Evolutionary conservation across 2,797 vertebrate species (phyloP).

Genomic region (Apodemus agrarius): DNA sequence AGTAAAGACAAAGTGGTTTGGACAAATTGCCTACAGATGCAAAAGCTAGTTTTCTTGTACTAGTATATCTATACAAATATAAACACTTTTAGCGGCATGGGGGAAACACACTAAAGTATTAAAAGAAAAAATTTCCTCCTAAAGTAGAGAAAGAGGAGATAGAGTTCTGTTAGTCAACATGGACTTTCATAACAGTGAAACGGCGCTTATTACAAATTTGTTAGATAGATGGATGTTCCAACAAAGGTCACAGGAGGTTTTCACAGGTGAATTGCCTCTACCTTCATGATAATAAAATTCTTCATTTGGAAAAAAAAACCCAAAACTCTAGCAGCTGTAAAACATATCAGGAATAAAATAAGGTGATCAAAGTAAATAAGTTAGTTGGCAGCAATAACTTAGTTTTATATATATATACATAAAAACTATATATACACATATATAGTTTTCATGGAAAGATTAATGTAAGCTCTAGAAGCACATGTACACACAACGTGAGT

Average conservation of each 20-base stretch:
- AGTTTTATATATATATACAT: neutral
- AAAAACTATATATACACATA: neutral
- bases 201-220: neutral
- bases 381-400: conserved; percentile 43
- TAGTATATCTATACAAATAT: conserved; percentile 59
- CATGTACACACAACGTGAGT: neutral
- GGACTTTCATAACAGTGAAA: neutral
- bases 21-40: conserved; percentile 54
- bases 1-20: conserved; percentile 70
- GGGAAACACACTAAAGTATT: neutral
- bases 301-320: neutral
- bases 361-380: conserved; percentile 62
- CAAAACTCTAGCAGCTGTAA: conserved; percentile 49
- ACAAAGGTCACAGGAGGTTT: neutral
- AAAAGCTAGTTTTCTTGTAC: conserved; percentile 50
- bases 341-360: conserved; percentile 57
- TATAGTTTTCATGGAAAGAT: conserved; percentile 21
- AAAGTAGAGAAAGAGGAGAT: neutral
- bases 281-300: conserved; percentile 37
- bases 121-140: conserved; percentile 13
- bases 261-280: neutral
- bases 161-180: neutral
- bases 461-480: conserved; percentile 1
- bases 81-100: conserved; percentile 45
- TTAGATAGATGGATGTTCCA: neutral